Conservation (phyloP, 2,888 invertebrate species). For the Eumacrocentrus americanus region DNA sequence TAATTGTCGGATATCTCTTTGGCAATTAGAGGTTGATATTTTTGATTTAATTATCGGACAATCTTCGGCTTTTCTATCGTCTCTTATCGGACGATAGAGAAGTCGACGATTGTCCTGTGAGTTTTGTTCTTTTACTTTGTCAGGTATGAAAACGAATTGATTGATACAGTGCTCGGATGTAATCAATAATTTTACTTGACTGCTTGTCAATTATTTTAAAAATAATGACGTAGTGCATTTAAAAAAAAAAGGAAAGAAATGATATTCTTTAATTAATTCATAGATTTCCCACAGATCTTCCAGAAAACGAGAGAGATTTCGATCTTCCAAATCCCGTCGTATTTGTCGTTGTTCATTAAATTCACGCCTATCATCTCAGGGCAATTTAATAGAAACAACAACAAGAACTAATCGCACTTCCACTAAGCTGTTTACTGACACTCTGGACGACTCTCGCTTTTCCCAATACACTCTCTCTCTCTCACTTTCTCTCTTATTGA, state of each 20-base stretch:
- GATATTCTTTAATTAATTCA: not conserved
- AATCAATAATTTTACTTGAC: too few relatives aligned
- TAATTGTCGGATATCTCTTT: slow-evolving; percentile 5
- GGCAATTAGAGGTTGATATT: not conserved
- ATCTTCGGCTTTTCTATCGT: slow-evolving; percentile 18
- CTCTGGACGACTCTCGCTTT: slow-evolving; percentile 30
- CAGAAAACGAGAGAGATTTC: not conserved
- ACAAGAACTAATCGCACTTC: not conserved
- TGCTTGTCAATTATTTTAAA: not conserved
- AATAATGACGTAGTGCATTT: too few relatives aligned
- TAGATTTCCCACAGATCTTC: slow-evolving; percentile 2
- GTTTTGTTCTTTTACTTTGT: not conserved
- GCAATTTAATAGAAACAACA: not conserved
- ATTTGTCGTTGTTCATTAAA: not conserved
- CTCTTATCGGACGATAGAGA: slow-evolving; percentile 4
- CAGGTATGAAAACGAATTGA: not conserved
- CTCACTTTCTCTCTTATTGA: too few relatives aligned
- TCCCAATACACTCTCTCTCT: slow-evolving; percentile 12
- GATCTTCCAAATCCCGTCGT: slow-evolving; percentile 18
- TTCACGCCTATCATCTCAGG: not conserved
- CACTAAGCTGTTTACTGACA: slow-evolving; percentile 21
- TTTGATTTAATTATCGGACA: slow-evolving; percentile 18
- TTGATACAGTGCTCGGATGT: not conserved
- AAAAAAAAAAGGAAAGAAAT: too few relatives aligned
- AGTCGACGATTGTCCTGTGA: slow-evolving; percentile 25